Evolutionary conservation across 2,113 vertebrate species (phyloP), one percentile per base, ranked within the genome.

Genomic region (Caloenas nicobarica): DNA sequence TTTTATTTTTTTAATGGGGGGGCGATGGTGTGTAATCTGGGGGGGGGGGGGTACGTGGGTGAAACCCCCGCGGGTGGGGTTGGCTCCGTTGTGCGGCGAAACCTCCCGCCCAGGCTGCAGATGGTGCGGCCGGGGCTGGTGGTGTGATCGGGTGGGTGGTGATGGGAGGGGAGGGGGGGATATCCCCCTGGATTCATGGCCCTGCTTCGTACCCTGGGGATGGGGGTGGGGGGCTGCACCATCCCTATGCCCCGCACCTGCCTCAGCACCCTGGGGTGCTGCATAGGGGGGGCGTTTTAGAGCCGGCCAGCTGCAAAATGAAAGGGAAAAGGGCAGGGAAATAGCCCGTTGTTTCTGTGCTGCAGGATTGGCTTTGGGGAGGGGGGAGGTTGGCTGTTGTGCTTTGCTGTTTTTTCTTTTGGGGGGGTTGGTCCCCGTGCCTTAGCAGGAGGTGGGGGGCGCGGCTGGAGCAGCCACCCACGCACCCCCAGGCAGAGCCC

Each of bases 111-210:
- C 5, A 33, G 70, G 70, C 94, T 95, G 94, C 91, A 13, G 89
- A 62, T 94, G 92, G 89, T 73, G 94, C 82, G 92, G 64, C 82
- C 54, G 79, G 89, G 62, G 70, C 83, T 34, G 93, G 84, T 88
- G 93, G 93, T 88, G 95, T 93, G 90, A 96, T 74, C 53, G 76
- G 70, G 42, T 57, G 91, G 80, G 84, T 77, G 88, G 88, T 6
- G 94, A 29, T 71, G 69, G 11, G 34, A 12, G 17, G 28, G 23
- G 44, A 44, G 56, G 26, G 84, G 46, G 34, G 61, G 11, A 13
- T 21, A 70, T 74, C 50, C 81, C 76, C 62, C 2, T 2, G 71
- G 61, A 23, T 71, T 16, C 23, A 5, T 10, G 61, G 40, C 86
- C 68, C 91, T 24, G 42, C 42, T 44, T 44, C 42, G 6, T 44